These are phyloP conservation scores for Nannoperca obscura DNA, from an alignment of 2,797 vertebrate species.

Conservation along the genomic window DNA sequence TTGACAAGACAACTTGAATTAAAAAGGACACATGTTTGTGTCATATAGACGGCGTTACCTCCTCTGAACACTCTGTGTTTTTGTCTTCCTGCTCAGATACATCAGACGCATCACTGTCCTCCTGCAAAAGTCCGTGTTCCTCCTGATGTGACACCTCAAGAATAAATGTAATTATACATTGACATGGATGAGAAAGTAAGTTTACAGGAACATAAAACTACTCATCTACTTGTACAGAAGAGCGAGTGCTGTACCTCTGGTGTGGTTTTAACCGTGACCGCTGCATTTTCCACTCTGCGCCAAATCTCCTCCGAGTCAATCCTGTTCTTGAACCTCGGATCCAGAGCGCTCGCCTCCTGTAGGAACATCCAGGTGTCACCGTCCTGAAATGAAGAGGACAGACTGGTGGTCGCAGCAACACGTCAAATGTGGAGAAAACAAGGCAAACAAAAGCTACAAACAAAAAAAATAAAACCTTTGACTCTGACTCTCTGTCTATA, in stretches of 20 bases:
- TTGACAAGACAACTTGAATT: not conserved
- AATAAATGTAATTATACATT: not conserved
- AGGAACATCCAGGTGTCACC: constrained; percentile 31
- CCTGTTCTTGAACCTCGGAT: constrained; percentile 39
- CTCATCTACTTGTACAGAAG: not conserved
- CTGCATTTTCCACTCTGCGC: constrained; percentile 13
- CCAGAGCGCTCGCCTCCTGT: constrained; percentile 23
- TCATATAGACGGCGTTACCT: constrained; percentile 2
- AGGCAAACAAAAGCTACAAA: too few species aligned
- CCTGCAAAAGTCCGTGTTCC: not conserved
- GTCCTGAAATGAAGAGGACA: constrained; percentile 12
- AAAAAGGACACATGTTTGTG: not conserved
- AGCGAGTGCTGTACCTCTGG: not conserved
- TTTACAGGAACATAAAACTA: not conserved
- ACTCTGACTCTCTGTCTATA: too few species aligned
- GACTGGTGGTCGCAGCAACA: not conserved
- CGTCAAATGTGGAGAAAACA: not conserved
- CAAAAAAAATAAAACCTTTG: not conserved
- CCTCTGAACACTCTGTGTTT: not conserved
- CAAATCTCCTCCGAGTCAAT: constrained; percentile 35
- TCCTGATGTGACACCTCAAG: not conserved
- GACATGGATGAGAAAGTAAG: not conserved
- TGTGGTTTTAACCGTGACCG: not conserved
- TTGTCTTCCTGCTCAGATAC: not conserved
- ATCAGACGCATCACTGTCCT: not conserved